These are phyloP conservation scores for Apamea monoglypha DNA, from an alignment of 2,888 invertebrate genomes.

Conservation along the genomic window DNA sequence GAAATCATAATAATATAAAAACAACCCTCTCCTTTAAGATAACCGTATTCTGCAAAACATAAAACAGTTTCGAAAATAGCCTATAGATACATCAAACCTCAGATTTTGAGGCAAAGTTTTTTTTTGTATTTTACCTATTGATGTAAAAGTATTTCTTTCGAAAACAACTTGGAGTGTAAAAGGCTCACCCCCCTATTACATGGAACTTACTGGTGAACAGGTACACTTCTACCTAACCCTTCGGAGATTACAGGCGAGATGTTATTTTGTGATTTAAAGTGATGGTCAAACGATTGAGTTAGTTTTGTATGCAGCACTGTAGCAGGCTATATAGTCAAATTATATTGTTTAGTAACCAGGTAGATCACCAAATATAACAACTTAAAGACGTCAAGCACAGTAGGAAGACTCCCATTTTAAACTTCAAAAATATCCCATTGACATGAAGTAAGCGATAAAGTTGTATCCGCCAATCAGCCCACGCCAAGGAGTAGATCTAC, in stretches of 20 bases:
- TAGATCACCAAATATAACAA: not conserved
- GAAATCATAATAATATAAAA: not conserved
- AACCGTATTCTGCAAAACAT: not conserved
- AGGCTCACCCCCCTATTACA: not conserved
- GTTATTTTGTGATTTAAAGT: not conserved
- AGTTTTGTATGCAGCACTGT: not conserved
- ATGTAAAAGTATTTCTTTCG: too few species aligned
- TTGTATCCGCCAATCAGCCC: constrained; percentile 31
- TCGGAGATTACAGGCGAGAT: not conserved
- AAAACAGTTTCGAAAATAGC: not conserved
- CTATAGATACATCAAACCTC: not conserved
- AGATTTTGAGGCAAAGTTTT: not conserved
- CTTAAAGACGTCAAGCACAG: not conserved
- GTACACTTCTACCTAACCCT: not conserved
- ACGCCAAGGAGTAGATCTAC: constrained; percentile 33
- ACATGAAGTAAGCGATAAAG: constrained; percentile 13
- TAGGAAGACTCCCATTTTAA: not conserved
- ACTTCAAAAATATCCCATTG: not conserved
- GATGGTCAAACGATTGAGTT: not conserved
- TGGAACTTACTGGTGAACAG: not conserved
- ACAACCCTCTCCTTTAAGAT: not conserved
- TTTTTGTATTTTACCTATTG: too few species aligned
- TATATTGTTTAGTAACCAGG: too few species aligned
- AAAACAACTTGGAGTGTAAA: not conserved
- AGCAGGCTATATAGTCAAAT: not conserved